These are phyloP conservation scores for Molossus molossus DNA, from an alignment of 2,797 vertebrate species.

Conservation along the genomic window DNA sequence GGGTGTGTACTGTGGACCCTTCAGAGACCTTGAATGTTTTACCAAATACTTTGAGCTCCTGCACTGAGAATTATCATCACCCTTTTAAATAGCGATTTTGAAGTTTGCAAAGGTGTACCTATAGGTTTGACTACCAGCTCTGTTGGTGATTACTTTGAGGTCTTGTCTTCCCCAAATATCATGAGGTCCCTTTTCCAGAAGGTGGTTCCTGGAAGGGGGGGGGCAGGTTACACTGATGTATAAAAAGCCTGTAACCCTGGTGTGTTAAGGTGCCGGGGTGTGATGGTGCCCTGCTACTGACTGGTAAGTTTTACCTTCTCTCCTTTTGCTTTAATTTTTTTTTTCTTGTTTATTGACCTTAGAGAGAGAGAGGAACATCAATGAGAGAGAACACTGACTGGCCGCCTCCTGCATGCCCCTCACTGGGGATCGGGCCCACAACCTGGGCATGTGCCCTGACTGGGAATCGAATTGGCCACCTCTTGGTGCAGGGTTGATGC, in stretches of 20 bases:
- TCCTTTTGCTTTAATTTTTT: too few relatives aligned
- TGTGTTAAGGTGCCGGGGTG: background rate
- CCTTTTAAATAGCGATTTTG: background rate
- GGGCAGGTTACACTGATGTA: rapidly evolving
- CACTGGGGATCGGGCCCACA: too few relatives aligned
- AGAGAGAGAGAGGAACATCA: too few relatives aligned
- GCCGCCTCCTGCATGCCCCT: too few relatives aligned
- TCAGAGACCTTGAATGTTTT: background rate
- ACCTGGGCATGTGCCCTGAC: too few relatives aligned
- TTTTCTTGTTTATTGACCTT: too few relatives aligned
- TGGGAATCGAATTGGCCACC: too few relatives aligned
- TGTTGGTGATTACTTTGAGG: background rate
- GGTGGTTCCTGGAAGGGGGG: too few relatives aligned
- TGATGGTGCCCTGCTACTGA: background rate
- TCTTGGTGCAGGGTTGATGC: too few relatives aligned
- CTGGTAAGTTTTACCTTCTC: background rate
- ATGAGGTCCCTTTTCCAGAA: background rate
- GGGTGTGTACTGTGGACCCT: background rate
- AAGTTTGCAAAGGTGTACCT: background rate
- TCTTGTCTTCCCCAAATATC: background rate
- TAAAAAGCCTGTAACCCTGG: background rate
- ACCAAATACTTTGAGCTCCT: background rate
- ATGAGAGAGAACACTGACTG: too few relatives aligned
- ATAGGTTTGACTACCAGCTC: background rate
- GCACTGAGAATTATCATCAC: background rate